A percentile compares a stretch with the other conserved stretches of the same genome.
phyloP scores from a whole-genome alignment of 2,888 invertebrate species.

The Eupithecia subumbrata region DNA sequence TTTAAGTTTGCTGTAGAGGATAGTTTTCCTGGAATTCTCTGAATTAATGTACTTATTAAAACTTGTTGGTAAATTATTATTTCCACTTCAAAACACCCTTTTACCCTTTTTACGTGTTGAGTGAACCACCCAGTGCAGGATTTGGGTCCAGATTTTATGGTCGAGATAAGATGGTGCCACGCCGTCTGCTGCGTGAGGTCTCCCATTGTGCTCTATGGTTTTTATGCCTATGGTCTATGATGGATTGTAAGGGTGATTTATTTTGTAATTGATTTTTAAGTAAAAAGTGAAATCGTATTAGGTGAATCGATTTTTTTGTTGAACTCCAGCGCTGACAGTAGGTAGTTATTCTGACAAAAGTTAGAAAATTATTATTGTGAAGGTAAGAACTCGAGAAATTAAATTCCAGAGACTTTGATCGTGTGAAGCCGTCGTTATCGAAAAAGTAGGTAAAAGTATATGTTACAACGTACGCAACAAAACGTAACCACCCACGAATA shows the following conservation, averaged over 20 bases:
- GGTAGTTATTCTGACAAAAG: not conserved
- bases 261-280: conserved; percentile 18
- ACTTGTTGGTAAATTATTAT: not conserved
- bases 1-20: not conserved
- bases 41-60: not conserved
- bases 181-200: conserved; percentile 59
- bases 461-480: not conserved
- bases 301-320: not conserved
- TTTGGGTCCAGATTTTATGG: conserved; percentile 42
- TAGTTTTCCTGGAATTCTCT: not conserved
- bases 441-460: not conserved
- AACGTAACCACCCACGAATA: conserved; percentile 59
- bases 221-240: conserved; percentile 33
- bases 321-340: not conserved
- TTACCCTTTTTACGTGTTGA: not conserved
- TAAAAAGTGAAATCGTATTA: conserved; percentile 1
- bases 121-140: conserved; percentile 15
- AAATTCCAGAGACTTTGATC: not conserved
- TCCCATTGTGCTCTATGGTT: conserved; percentile 35
- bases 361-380: not conserved
- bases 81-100: not conserved
- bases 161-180: conserved; percentile 52
- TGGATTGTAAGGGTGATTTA: conserved; percentile 39
- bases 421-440: not conserved
- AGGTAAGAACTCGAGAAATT: not conserved